These are phyloP conservation scores for Osedax frankpressi DNA, from an alignment of 2,888 invertebrate species.

Conservation along the genomic window DNA sequence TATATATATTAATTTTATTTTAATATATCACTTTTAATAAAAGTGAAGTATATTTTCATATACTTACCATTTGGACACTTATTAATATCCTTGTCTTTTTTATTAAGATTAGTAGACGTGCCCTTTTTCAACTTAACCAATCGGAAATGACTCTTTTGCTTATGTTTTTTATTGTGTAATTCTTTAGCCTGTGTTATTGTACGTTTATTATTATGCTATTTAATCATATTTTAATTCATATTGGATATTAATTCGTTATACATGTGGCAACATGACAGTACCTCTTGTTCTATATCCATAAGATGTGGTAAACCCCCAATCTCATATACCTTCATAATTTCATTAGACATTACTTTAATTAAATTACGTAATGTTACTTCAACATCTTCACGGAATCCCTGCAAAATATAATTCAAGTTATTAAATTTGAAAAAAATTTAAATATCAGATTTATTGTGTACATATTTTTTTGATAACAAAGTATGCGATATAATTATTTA, in stretches of 20 bases:
- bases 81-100: not conserved
- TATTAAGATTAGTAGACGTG: constrained; percentile 25
- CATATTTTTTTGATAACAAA: no score
- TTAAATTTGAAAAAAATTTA: no score
- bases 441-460: no score
- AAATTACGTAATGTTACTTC: constrained; percentile 59
- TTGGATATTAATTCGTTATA: no score
- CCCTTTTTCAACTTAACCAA: constrained; percentile 34
- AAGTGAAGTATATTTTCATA: no score
- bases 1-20: no score
- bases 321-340: constrained; percentile 59
- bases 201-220: no score
- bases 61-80: constrained; percentile 21
- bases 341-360: constrained; percentile 60
- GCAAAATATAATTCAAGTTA: constrained; percentile 26
- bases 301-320: constrained; percentile 55
- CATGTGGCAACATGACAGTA: no score
- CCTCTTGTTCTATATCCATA: constrained; percentile 36
- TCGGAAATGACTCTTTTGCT: constrained; percentile 34
- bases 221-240: no score
- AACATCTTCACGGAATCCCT: constrained; percentile 57
- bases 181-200: no score
- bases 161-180: constrained; percentile 15
- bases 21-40: no score
- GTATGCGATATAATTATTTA: no score